Evolutionary conservation across 1,140 invertebrate species (phyloP).

Genomic region (Bombus terrestris): DNA sequence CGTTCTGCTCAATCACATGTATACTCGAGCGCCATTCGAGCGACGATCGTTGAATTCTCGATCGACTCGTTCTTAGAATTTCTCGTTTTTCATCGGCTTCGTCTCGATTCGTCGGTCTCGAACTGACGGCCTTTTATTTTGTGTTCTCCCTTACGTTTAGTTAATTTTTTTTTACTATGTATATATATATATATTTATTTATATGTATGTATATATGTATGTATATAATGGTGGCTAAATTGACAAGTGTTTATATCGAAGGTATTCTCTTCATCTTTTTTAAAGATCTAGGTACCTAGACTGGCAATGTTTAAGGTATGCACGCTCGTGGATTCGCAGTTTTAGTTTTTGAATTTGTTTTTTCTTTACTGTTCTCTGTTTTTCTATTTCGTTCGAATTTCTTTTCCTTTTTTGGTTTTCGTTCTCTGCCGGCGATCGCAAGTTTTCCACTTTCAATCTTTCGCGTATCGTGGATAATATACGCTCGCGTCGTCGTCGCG

Average conservation of each 20-base stretch:
- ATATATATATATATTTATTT: slow-evolving; percentile 34
- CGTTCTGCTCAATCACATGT: slow-evolving; percentile 31
- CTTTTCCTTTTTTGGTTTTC: neutral
- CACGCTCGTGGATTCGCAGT: slow-evolving; percentile 52
- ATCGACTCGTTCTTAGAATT: slow-evolving; percentile 53
- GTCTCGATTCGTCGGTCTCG: slow-evolving; percentile 38
- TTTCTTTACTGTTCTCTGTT: neutral
- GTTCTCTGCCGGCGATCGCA: neutral
- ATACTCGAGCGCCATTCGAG: slow-evolving; percentile 43
- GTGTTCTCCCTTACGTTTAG: slow-evolving; percentile 54
- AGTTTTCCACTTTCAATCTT: slow-evolving; percentile 23
- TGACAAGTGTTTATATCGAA: slow-evolving; percentile 71
- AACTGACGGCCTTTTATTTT: slow-evolving; percentile 7
- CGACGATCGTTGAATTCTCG: slow-evolving; percentile 47
- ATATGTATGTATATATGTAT: slow-evolving; percentile 52
- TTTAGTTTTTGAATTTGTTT: slow-evolving; percentile 2
- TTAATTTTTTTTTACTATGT: slow-evolving; percentile 61
- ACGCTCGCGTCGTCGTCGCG: slow-evolving; percentile 35
- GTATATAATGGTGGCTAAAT: slow-evolving; percentile 67
- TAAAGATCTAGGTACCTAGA: slow-evolving; percentile 67
- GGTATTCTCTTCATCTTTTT: slow-evolving; percentile 50
- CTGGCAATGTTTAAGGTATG: slow-evolving; percentile 71
- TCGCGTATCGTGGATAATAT: slow-evolving; percentile 30
- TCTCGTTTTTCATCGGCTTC: neutral
- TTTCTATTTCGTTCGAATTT: slow-evolving; percentile 9